Base-by-base conservation (phyloP, 2,888 invertebrate genomes). In the Microctonus hyperodae region DNA sequence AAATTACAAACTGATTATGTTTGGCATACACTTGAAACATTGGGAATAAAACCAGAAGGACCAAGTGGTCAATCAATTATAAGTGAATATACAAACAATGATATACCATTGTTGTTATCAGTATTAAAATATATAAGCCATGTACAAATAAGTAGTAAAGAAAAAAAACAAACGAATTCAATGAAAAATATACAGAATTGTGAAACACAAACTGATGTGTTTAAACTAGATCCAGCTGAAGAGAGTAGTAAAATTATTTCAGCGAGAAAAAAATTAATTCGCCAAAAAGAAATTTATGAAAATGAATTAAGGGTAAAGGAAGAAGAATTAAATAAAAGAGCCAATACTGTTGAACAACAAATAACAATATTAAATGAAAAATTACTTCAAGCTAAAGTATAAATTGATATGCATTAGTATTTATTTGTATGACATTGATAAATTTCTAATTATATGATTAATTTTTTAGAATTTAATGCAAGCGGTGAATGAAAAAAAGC, bases 1-100 rank as follows among this genome's bases (percentile, higher is more conserved):
- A 83, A 82, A 65, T 67, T 84, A 35, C 79, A 77, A 55, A 77
- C 67, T 3, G 84, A 84, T 75, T 83, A 83, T 51, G 73, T 84
- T 13, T 70, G 53, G 0, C 83, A 84, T 50, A 76, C 75, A 1
- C 70, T 84, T 33, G 81, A 83, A 73, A 81, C 82, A 1, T 64
- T 84, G 35, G 83, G 83, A 40, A 82, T 84, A 55, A 72, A 74
- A 64, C 77, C 79, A 0, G 69, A 73, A 1, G 77, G 76, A 35
- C 23, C 73, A 0, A 75, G 76, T 60, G 82, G 83, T 10, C 73
- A 73, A 63, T 72, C 72, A 20, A 79, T 84, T 63, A 69, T 82
- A 56, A 75, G 75, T 0, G 74, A 79, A n/a, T 83, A 84, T 37
- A 48, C 69, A 2, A 73, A 75, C 5, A 76, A 69, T 44, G 77